These are phyloP conservation scores for Mormyrops boulengeri DNA, from an alignment of 2,797 vertebrate genomes.

Conservation along the genomic window DNA sequence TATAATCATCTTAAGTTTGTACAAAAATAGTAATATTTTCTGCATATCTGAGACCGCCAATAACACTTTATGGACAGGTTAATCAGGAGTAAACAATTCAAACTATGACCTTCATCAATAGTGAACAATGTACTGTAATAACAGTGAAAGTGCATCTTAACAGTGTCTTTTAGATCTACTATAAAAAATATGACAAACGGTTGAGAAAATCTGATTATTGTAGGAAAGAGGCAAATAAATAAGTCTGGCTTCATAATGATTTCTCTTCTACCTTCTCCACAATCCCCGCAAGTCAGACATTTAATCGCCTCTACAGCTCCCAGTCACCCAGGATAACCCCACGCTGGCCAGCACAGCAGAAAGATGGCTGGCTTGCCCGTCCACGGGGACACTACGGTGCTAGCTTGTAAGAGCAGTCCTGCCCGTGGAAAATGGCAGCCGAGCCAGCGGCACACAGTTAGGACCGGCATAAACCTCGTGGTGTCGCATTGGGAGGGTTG, in stretches of 20 bases:
- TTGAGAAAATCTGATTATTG: not conserved
- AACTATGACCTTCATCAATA: not conserved
- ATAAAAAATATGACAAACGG: not conserved
- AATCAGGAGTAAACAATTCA: not conserved
- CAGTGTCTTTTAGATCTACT: not conserved
- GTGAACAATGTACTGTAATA: not conserved
- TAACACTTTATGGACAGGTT: not conserved
- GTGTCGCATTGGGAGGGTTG: not conserved
- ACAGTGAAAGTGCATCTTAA: conserved; percentile 3
- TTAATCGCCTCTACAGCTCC: conserved; percentile 25
- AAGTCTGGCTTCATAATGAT: not conserved
- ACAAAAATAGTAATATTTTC: not conserved
- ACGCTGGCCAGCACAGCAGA: not conserved
- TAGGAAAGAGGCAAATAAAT: not conserved
- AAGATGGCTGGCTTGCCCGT: not conserved
- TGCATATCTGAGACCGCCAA: not conserved
- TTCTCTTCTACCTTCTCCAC: not conserved
- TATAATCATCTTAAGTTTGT: not conserved
- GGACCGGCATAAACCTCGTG: not conserved
- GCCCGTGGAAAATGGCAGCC: not conserved
- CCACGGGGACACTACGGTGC: not conserved
- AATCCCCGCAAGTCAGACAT: conserved; percentile 26
- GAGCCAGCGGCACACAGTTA: not conserved
- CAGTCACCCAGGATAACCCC: conserved; percentile 20
- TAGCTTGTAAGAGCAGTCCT: not conserved